phyloP scores from a whole-genome alignment of 2,888 invertebrate genomes.

The Trachelus tabidus region DNA sequence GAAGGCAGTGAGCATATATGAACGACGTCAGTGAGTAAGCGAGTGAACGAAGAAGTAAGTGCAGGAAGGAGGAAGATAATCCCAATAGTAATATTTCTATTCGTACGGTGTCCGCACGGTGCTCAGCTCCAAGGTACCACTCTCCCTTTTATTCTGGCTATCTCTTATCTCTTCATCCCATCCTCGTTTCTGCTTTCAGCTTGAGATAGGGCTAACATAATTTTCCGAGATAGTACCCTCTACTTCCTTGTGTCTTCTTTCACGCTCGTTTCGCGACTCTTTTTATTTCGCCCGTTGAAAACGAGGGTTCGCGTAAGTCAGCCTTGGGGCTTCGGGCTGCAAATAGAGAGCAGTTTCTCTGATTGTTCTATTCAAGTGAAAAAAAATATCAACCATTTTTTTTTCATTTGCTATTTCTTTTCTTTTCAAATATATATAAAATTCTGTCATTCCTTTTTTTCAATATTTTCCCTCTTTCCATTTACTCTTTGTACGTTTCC shows the following conservation, averaged over 20 bases:
- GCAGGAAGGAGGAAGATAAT: slow-evolving; percentile 29
- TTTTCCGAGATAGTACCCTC: slow-evolving; percentile 56
- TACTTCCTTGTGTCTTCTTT: slow-evolving; percentile 18
- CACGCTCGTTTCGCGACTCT: slow-evolving; percentile 23
- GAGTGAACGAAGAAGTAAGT: neutral
- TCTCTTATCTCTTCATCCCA: slow-evolving; percentile 50
- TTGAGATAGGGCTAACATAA: slow-evolving; percentile 59
- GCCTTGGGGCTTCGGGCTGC: slow-evolving; percentile 25
- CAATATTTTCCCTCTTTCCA: slow-evolving; percentile 8
- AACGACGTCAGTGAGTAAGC: neutral
- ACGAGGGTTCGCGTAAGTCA: slow-evolving; percentile 46
- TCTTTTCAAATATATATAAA: slow-evolving; percentile 23
- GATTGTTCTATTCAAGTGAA: neutral
- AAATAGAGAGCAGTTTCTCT: neutral
- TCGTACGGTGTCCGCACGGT: slow-evolving; percentile 31
- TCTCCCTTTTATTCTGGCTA: slow-evolving; percentile 51
- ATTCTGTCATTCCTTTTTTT: slow-evolving; percentile 6
- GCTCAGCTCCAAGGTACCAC: slow-evolving; percentile 40
- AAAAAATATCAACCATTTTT: neutral
- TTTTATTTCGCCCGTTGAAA: slow-evolving; percentile 43
- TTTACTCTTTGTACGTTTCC: slow-evolving; percentile 7
- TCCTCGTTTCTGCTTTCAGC: slow-evolving; percentile 51
- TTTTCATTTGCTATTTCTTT: neutral
- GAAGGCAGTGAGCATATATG: neutral
- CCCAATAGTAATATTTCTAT: slow-evolving; percentile 48